Evolutionary conservation across 2,888 invertebrate species (phyloP), one percentile per base, ranked within the genome.

Genomic region (Dolichopus griseipennis): DNA sequence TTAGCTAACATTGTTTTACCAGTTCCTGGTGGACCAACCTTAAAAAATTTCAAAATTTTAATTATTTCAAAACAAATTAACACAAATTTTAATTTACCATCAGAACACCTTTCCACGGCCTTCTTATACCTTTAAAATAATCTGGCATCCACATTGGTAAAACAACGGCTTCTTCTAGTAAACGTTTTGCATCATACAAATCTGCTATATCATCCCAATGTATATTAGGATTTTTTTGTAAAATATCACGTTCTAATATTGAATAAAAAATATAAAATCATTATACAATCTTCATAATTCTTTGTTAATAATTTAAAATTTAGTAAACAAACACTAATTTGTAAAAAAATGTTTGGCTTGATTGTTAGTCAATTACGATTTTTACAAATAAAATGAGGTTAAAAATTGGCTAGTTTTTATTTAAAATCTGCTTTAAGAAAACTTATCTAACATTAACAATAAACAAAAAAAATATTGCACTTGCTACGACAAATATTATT

Each of bases 111-210:
- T 95, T 96, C 97, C 97, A 97, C 52, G 97, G 97, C 73, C 97
- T 85, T 61, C 97, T 87, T 75, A 97, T 97, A 65, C 95, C 93
- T 91, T 92, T 96, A 82, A 99, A 99, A 83, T 95, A 98, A 77
- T 97, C 95, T 1, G 98, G 98, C 90, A 98, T 96, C 87, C 94
- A 90, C 88, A 97, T 91, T 3, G 98, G 98, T 76, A 98, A 83
- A 61, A 99, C 97, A 10, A 98, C 97, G 37, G 98, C 97, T 83
- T 99, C 98, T 79, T 98, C 95, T 8, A 99, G 83, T 68, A 98
- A 80, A 71, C 93, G 84, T 80, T 95, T 95, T 8, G 95, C 95
- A 79, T 95, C 94, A 12, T 89, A 85, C 65, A 95, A 84, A 81
- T 94, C 95, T 0, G 95, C 95, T 77, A 95, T 95, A 78, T 94